Conservation (phyloP, 2,113 vertebrate genomes). For the Tiliqua scincoides region DNA sequence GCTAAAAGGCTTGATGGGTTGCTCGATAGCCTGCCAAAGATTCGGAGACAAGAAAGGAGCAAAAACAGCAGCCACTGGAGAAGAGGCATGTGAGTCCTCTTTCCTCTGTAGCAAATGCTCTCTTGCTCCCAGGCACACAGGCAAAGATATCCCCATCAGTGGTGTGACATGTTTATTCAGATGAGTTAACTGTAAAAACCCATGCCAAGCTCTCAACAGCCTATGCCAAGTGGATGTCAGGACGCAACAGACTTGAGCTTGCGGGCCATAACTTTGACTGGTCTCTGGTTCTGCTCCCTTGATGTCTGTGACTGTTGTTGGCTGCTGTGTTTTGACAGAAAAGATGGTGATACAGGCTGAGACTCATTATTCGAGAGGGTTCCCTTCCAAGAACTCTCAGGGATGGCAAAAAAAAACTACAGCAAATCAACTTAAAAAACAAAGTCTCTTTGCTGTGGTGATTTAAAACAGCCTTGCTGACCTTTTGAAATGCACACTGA, state of each 20-base stretch:
- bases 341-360: slow-evolving; percentile 36
- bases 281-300: slow-evolving; percentile 24
- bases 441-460: too few species aligned
- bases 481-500: too few species aligned
- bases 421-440: too few species aligned
- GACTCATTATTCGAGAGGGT: too few species aligned
- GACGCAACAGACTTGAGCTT: slow-evolving; percentile 21
- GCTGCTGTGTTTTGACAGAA: slow-evolving; percentile 29
- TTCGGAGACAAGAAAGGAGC: slow-evolving; percentile 35
- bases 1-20: neutral
- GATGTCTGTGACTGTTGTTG: slow-evolving; percentile 33
- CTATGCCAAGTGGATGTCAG: slow-evolving; percentile 59
- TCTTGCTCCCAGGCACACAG: slow-evolving; percentile 37
- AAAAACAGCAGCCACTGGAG: slow-evolving; percentile 44
- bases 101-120: neutral
- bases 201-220: slow-evolving; percentile 42
- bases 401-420: too few species aligned
- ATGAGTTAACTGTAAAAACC: slow-evolving; percentile 58
- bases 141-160: slow-evolving; percentile 41
- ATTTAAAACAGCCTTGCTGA: too few species aligned
- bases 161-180: slow-evolving; percentile 59
- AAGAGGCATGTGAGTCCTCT: slow-evolving; percentile 6
- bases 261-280: slow-evolving; percentile 20
- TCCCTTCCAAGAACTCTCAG: too few species aligned
- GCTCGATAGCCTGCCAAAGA: slow-evolving; percentile 11